Base-by-base conservation (phyloP, 1,140 invertebrate genomes). In the Cydia splendana region DNA sequence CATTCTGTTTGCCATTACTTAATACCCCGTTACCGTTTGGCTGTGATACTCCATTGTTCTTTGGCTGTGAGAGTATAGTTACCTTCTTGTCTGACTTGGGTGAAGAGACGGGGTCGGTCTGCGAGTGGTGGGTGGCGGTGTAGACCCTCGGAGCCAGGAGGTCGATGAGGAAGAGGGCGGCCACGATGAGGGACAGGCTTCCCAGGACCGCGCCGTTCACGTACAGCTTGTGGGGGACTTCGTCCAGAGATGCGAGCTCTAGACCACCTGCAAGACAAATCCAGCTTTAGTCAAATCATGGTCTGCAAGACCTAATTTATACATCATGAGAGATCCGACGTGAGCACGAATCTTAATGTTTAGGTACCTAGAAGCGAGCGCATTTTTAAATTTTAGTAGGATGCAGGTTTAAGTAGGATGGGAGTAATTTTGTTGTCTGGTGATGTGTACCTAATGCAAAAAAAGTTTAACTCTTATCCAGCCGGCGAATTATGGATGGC, bases 141-240 rank as follows among this genome's bases (percentile, higher is more conserved):
- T 90, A 92, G n/a, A 88, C 82, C 42, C 93, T 84, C 2, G 94
- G 94, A 4, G 93, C 94, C 79, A 94, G 94, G n/a, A 95, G 90
- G 84, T 97, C 96, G 18, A 95, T 84, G 5, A 97, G 93, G 88
- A 96, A 96, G 3, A 96, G 90, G 2, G 95, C 93, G 1, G 95
- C 96, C 0, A 95, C 96, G 7, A 95, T 76, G 6, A 96, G 87
- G n/a, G 96, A 95, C 4, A 96, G 88, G 10, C 94, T 94, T 0
- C 96, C 96, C 13, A 96, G 92, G 24, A 96, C 94, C 0, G 95
- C 95, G 0, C 95, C 96, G 86, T 96, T 96, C 80, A 96, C 95
- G 5, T 96, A 90, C 65, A 97, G 88, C 53, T 95, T 94, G 10
- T 91, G 84, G 3, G 96, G 96, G 3, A 96, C 94, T 62, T 95